These are phyloP conservation scores for Zosterops japonicus DNA, from an alignment of 2,113 vertebrate species.

Conservation along the genomic window DNA sequence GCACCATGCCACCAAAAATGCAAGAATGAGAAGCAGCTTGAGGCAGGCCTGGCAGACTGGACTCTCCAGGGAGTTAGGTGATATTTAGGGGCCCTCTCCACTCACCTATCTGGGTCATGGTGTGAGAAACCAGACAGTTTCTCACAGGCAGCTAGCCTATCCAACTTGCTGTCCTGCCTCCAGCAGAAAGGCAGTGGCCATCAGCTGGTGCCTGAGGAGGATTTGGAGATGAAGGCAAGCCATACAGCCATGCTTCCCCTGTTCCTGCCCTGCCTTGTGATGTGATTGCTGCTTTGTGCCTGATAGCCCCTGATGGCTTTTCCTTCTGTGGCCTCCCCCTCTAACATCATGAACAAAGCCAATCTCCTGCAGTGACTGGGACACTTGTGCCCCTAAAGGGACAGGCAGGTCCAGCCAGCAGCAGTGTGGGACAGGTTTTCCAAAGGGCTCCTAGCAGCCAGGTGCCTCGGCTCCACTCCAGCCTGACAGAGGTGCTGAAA, in stretches of 20 bases:
- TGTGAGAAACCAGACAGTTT: neutral
- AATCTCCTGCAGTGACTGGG: neutral
- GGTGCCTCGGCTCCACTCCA: constrained; percentile 34
- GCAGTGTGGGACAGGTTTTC: neutral
- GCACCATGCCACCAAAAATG: neutral
- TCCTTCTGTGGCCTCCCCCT: neutral
- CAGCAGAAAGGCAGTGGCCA: neutral
- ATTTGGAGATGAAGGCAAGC: neutral
- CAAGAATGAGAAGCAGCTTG: neutral
- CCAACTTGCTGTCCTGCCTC: neutral
- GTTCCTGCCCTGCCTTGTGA: neutral
- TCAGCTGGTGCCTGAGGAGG: neutral
- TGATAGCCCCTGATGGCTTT: neutral
- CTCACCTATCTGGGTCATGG: neutral
- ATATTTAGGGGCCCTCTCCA: neutral
- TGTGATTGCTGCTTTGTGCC: neutral
- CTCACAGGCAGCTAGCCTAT: neutral
- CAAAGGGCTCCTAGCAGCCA: neutral
- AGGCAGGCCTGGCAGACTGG: neutral
- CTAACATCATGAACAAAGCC: neutral
- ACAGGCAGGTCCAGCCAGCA: neutral
- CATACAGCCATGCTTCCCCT: neutral
- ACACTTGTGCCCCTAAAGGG: neutral
- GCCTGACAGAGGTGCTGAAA: neutral
- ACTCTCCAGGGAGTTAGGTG: neutral